Percentiles rank a stretch among this genome's conserved stretches.
Evolutionary conservation across 2,797 vertebrate species (phyloP).

Genomic region (Champsocephalus esox): DNA sequence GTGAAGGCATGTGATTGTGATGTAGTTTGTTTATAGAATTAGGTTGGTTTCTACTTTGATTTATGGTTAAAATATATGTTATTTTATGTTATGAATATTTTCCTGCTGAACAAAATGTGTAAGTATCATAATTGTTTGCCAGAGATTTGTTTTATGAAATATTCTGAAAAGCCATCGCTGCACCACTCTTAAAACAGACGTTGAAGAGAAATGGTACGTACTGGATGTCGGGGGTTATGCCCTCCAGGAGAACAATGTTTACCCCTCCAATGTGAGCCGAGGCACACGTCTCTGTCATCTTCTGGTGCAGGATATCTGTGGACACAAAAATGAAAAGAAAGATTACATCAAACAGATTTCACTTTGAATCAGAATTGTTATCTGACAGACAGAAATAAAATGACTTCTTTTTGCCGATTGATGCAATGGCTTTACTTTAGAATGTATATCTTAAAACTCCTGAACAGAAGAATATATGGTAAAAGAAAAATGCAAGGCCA

Average conservation of each 20-base stretch:
- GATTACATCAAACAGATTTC: not conserved
- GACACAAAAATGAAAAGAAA: not conserved
- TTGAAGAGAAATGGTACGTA: conserved; percentile 79
- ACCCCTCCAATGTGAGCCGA: conserved; percentile 98
- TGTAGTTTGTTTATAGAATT: no score
- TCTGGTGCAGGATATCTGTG: conserved; percentile 97
- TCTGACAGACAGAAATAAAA: no score
- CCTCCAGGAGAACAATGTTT: conserved; percentile 97
- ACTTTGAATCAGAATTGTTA: not conserved
- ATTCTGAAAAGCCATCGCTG: no score
- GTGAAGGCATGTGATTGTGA: no score
- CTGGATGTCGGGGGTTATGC: conserved; percentile 98
- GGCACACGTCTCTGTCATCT: conserved; percentile 98
- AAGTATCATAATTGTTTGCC: no score
- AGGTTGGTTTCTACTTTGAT: no score
- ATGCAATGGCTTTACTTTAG: not conserved
- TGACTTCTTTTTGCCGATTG: not conserved
- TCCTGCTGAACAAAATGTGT: no score
- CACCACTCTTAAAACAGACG: not conserved
- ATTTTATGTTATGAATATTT: no score
- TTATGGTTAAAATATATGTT: no score
- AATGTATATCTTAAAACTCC: not conserved
- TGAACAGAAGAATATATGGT: not conserved
- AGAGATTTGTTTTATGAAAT: no score
- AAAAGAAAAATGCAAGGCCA: not conserved